phyloP scores from a whole-genome alignment of 2,888 invertebrate genomes.

The Marasmarcha lunaedactyla region DNA sequence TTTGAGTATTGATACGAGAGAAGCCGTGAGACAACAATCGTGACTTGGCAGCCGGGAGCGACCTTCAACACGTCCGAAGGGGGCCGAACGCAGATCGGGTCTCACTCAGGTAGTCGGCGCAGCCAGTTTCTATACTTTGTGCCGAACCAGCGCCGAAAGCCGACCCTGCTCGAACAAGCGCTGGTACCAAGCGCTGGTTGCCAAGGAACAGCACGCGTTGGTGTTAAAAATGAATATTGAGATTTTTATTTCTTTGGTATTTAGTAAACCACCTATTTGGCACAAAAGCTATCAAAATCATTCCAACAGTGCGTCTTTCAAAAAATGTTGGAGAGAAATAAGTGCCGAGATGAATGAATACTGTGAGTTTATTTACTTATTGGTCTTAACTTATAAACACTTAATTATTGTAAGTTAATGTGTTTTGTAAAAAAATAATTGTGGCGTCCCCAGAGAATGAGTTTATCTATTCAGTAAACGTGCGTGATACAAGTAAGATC shows the following conservation, averaged over 20 bases:
- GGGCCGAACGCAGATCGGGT: not conserved
- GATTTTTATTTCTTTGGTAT: conserved; percentile 7
- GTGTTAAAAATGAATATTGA: conserved; percentile 4
- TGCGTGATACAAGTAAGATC: too few relatives aligned
- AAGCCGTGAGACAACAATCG: too few relatives aligned
- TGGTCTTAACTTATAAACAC: not conserved
- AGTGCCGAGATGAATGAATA: conserved; percentile 4
- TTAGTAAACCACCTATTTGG: conserved; percentile 8
- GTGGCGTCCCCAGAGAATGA: too few relatives aligned
- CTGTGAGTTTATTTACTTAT: not conserved
- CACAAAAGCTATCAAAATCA: conserved; percentile 7
- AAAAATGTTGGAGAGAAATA: conserved; percentile 6
- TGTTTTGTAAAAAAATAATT: too few relatives aligned
- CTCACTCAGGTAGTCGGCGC: conserved; percentile 4
- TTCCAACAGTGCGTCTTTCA: conserved; percentile 5
- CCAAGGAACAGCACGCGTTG: not conserved
- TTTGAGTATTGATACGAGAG: too few relatives aligned
- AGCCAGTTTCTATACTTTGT: not conserved
- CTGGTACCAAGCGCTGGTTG: conserved; percentile 4
- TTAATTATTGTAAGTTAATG: too few relatives aligned
- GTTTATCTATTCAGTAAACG: too few relatives aligned
- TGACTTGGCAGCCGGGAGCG: too few relatives aligned
- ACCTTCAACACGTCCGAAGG: too few relatives aligned
- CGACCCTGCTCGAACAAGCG: conserved; percentile 7
- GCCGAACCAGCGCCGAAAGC: conserved; percentile 8